Percentiles rank a stretch among this genome's conserved stretches.
Conservation (phyloP, 2,888 invertebrate genomes). For the Drosophila cognata region DNA sequence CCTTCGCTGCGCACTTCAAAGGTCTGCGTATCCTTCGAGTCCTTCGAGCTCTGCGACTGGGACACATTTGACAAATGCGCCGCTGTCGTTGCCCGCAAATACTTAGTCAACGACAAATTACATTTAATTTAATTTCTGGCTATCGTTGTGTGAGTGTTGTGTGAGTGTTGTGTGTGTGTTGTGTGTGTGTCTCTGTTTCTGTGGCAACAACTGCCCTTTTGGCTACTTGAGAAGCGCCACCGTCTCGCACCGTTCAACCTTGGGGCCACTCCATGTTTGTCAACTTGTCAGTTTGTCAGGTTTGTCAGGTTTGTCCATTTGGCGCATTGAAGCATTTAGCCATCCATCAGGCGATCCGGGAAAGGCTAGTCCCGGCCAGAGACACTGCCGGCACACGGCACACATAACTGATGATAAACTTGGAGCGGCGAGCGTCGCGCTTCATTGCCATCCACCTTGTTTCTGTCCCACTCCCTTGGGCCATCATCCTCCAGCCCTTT, state of each 20-base stretch:
- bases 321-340: conserved; percentile 64
- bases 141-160: conserved; percentile 17
- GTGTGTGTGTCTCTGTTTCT: conserved; percentile 13
- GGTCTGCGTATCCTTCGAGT: conserved; percentile 17
- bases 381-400: conserved; percentile 23
- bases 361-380: conserved; percentile 13
- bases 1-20: conserved; percentile 37
- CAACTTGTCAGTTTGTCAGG: conserved; percentile 52
- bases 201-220: conserved; percentile 23
- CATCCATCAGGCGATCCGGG: conserved; percentile 64
- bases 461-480: not conserved
- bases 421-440: conserved; percentile 45
- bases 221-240: conserved; percentile 50
- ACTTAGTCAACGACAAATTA: conserved; percentile 70
- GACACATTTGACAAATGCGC: conserved; percentile 58
- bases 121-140: conserved; percentile 74
- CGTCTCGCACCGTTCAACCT: not conserved
- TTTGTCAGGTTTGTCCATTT: conserved; percentile 52
- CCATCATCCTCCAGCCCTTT: not conserved
- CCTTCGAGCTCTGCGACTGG: conserved; percentile 15
- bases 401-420: conserved; percentile 71
- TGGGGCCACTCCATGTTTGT: conserved; percentile 33
- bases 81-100: conserved; percentile 58
- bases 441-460: conserved; percentile 2
- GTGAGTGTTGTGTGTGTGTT: not conserved